These are phyloP conservation scores for Falcunculus frontatus DNA, from an alignment of 2,113 vertebrate genomes.

Conservation along the genomic window DNA sequence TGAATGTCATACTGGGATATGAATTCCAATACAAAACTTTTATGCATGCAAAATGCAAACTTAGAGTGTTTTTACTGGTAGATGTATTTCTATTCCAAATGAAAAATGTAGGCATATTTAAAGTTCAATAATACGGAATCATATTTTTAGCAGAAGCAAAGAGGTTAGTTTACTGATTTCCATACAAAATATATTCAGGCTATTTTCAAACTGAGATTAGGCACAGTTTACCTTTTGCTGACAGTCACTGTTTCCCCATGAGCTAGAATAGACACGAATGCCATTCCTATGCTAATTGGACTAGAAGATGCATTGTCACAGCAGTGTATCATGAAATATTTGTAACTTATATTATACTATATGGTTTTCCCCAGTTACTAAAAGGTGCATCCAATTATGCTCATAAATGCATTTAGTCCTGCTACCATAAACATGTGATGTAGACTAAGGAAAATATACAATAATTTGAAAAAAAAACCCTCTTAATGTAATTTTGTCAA, in stretches of 20 bases:
- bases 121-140: neutral
- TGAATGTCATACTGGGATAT: neutral
- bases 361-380: neutral
- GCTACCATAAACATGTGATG: neutral
- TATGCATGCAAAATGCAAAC: neutral
- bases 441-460: neutral
- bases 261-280: slow-evolving; percentile 8
- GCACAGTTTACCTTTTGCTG: slow-evolving; percentile 52
- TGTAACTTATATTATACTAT: neutral
- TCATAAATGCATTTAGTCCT: slow-evolving; percentile 6
- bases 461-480: neutral
- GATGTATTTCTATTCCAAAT: neutral
- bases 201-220: slow-evolving; percentile 44
- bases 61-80: neutral
- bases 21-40: neutral
- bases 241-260: slow-evolving; percentile 7
- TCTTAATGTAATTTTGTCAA: neutral
- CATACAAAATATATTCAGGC: slow-evolving; percentile 23
- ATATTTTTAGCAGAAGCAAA: slow-evolving; percentile 33
- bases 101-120: slow-evolving; percentile 10
- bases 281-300: slow-evolving; percentile 40
- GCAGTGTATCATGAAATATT: neutral
- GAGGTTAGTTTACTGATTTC: slow-evolving; percentile 26
- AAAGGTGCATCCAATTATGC: neutral
- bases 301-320: slow-evolving; percentile 18